Percentiles rank a stretch among this genome's conserved stretches.
Conservation (phyloP, 2,797 vertebrate genomes). For the Xenops minutus region DNA sequence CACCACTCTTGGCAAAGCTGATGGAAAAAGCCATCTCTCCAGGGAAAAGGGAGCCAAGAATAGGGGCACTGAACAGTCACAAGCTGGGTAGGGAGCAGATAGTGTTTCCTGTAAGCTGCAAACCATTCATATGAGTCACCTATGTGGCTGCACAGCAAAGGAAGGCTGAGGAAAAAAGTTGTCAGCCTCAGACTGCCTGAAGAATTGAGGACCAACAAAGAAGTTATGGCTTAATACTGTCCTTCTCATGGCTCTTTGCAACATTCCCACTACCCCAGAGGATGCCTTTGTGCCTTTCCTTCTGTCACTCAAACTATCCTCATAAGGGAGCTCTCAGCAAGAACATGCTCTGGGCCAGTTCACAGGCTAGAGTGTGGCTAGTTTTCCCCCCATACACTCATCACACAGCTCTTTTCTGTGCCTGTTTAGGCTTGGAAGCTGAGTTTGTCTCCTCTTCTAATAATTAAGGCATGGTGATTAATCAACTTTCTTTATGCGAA, state of each 20-base stretch:
- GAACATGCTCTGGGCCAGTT: not conserved
- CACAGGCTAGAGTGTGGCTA: not conserved
- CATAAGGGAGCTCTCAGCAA: not conserved
- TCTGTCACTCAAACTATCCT: not conserved
- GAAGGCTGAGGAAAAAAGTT: not conserved
- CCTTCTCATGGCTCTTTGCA: not conserved
- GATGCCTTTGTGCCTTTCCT: too few species aligned
- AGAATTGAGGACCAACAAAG: not conserved
- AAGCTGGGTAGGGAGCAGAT: not conserved
- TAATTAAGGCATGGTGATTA: not conserved
- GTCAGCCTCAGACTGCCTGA: not conserved
- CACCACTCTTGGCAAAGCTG: not conserved
- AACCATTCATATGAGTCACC: not conserved
- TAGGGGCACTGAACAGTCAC: not conserved
- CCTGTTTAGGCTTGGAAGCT: not conserved
- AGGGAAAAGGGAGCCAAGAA: not conserved
- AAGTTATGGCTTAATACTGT: not conserved
- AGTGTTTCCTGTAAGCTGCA: constrained; percentile 3
- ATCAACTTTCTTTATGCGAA: not conserved
- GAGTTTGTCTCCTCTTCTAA: not conserved
- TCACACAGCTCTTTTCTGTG: not conserved
- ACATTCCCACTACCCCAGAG: not conserved
- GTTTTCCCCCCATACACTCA: fast-evolving
- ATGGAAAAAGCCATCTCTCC: not conserved
- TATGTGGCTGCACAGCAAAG: not conserved